These are phyloP conservation scores for Paramuricea clavata DNA, from an alignment of 92 coral and sea anemone species.

Conservation along the genomic window DNA sequence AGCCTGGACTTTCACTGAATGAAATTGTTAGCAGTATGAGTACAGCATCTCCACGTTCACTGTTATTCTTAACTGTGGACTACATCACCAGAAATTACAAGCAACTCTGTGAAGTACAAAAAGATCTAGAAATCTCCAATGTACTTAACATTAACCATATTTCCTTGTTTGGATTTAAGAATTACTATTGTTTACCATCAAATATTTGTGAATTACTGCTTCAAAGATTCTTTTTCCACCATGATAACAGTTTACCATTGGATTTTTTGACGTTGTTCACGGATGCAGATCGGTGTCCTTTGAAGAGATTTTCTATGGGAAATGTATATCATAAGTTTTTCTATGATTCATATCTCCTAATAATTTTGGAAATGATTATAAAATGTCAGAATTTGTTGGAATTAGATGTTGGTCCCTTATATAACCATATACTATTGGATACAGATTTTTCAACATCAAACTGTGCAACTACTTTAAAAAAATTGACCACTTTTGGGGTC, in stretches of 20 bases:
- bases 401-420: not conserved
- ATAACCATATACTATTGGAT: not conserved
- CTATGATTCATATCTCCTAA: not conserved
- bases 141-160: not conserved
- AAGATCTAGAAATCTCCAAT: not conserved
- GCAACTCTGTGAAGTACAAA: not conserved
- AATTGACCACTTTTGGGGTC: not conserved
- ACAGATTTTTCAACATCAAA: slow-evolving; percentile 5
- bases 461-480: slow-evolving; percentile 3
- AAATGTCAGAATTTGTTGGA: not conserved
- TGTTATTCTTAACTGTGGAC: slow-evolving; percentile 11
- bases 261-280: slow-evolving; percentile 9
- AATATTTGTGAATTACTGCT: slow-evolving; percentile 7
- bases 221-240: not conserved
- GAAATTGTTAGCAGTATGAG: slow-evolving; percentile 1
- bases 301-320: slow-evolving; percentile 8
- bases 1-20: not conserved
- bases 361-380: not conserved
- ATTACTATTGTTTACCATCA: not conserved
- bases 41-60: slow-evolving; percentile 11
- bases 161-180: not conserved
- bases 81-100: not conserved
- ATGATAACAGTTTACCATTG: not conserved
- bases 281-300: not conserved
- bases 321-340: not conserved